phyloP scores from a whole-genome alignment of 2,888 invertebrate genomes.

The Aethes cnicana region DNA sequence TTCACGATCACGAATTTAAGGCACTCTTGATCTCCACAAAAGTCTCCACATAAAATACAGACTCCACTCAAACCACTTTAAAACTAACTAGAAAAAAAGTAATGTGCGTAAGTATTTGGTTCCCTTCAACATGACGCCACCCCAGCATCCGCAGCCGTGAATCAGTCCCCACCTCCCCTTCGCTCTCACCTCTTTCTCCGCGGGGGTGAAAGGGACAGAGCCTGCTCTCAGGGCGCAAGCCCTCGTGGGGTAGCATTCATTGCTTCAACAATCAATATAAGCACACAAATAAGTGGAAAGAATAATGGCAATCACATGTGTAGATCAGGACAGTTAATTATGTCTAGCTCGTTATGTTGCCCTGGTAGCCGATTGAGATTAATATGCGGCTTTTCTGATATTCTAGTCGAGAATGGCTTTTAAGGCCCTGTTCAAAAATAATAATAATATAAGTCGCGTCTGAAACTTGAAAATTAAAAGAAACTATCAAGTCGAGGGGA shows the following conservation, averaged over 20 bases:
- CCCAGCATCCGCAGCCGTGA: slow-evolving; percentile 74
- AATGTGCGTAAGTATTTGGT: slow-evolving; percentile 34
- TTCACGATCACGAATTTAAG: no score
- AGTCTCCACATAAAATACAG: no score
- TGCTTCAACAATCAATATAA: slow-evolving; percentile 69
- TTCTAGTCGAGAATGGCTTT: no score
- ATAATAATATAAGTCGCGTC: no score
- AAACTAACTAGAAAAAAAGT: slow-evolving; percentile 20
- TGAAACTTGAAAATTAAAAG: no score
- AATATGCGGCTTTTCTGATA: no score
- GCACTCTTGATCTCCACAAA: no score
- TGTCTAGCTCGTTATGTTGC: background rate
- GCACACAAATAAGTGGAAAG: slow-evolving; percentile 32
- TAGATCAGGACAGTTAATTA: background rate
- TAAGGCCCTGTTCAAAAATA: background rate
- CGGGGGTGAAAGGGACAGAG: slow-evolving; percentile 45
- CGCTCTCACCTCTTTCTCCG: slow-evolving; percentile 39
- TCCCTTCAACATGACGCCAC: slow-evolving; percentile 42
- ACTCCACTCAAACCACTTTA: no score
- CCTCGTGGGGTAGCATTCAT: slow-evolving; percentile 43
- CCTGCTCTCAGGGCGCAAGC: slow-evolving; percentile 63
- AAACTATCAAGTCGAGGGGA: no score
- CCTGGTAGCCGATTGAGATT: background rate
- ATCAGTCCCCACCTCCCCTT: slow-evolving; percentile 61
- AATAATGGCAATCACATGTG: slow-evolving; percentile 18